phyloP scores from a whole-genome alignment of 2,888 invertebrate genomes.

The Monoplex corrugatus region DNA sequence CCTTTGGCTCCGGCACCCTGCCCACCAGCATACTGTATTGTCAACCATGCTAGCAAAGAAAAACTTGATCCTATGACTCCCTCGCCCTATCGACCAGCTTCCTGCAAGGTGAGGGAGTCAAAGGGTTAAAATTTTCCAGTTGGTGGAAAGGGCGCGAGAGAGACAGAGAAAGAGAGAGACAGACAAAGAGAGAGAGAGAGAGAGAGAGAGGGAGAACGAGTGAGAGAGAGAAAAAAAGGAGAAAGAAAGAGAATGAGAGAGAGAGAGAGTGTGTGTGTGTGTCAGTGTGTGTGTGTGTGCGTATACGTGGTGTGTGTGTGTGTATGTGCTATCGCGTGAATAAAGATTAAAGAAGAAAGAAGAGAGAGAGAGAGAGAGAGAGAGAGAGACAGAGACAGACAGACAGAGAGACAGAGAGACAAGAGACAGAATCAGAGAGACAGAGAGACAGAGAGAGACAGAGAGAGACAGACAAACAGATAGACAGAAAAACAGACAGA shows the following conservation, averaged over 20 bases:
- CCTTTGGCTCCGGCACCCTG: no score
- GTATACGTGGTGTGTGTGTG: no score
- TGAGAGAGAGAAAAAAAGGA: neutral
- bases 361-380: conserved; percentile 28
- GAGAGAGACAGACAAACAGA: neutral
- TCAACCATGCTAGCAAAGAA: no score
- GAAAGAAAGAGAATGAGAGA: conserved; percentile 4
- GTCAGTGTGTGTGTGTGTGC: no score
- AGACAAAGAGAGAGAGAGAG: neutral
- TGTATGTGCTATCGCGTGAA: no score
- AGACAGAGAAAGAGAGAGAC: no score
- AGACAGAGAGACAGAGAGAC: neutral
- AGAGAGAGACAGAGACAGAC: conserved; percentile 20
- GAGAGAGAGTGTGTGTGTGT: conserved; percentile 24
- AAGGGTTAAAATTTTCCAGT: no score
- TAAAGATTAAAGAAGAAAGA: neutral
- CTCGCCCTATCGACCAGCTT: no score
- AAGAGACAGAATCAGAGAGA: neutral
- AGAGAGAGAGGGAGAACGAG: neutral
- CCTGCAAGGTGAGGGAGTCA: no score
- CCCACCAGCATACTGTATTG: no score
- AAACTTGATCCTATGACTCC: no score
- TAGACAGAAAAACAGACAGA: neutral
- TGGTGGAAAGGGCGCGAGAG: no score
- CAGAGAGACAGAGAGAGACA: conserved; percentile 14